Evolutionary conservation across 1,140 invertebrate genomes (phyloP), one percentile per base, ranked within the genome.

Genomic region (Eciton burchellii): DNA sequence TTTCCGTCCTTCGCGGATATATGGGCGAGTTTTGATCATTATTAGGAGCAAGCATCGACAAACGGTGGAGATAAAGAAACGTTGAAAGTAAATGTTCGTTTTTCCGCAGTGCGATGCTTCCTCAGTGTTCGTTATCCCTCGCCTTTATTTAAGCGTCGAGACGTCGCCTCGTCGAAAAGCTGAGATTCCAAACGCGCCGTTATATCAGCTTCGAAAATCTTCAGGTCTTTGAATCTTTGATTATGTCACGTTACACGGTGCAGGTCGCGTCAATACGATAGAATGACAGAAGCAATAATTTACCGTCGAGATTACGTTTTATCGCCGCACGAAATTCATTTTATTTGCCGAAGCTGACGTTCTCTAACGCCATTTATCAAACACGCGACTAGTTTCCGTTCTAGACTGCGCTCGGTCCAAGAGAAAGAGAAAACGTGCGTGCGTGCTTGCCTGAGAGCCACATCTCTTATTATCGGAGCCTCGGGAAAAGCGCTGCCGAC

Each of bases 401-500:
- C 59, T 59, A 59, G 54, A 56, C 70, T 57, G 9, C 68, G 5
- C 16, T 60, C 52, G 54, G 19, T n/a, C 21, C 12, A 35, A 57
- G 47, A 35, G 35, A 35, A 35, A 35, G 35, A 35, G 35, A 35
- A 35, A 35, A 35, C 6, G 6, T 35, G 6, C 6, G 35, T 35
- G 35, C 6, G 6, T 59, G 59, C 62, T 41, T n/a, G n/a, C n/a
- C 45, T 24, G 63, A 57, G 71, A 68, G 62, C 56, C n/a, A n/a
- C n/a, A n/a, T n/a, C n/a, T n/a, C 52, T 29, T 5, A 63, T 63
- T 52, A n/a, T n/a, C n/a, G n/a, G 47, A 35, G 49, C 71, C 52
- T 76, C 59, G 60, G 45, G 21, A 26, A 5, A 41, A 60, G 45
- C 65, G 68, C 77, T 59, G 66, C 74, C 41, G 74, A 84, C 62